Conservation (phyloP, 1,140 invertebrate species). For the Cydia pomonella region DNA sequence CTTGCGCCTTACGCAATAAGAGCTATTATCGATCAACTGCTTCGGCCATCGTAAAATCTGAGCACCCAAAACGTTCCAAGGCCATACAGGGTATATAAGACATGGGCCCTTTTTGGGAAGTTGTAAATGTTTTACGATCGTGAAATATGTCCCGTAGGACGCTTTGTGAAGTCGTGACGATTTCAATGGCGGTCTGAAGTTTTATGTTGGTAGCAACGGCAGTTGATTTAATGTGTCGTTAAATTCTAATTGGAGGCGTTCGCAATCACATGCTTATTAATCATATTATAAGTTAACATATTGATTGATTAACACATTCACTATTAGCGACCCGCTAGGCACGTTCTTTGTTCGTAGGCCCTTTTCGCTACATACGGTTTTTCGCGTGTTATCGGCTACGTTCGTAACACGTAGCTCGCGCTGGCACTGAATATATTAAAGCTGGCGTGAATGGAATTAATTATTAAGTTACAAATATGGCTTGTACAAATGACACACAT, state of each 20-base stretch:
- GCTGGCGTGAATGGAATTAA: too few species aligned
- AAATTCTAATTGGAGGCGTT: conserved; percentile 1
- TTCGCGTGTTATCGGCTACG: too few species aligned
- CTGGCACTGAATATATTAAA: too few species aligned
- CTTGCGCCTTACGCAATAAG: neutral
- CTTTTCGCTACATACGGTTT: too few species aligned
- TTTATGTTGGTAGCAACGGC: neutral
- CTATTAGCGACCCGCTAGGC: too few species aligned
- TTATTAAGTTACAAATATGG: too few species aligned
- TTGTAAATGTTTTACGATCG: conserved; percentile 10
- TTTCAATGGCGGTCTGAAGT: conserved; percentile 2
- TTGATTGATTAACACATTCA: neutral
- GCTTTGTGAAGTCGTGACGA: conserved; percentile 17
- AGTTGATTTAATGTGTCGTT: conserved; percentile 22
- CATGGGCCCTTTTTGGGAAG: neutral
- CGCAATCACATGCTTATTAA: conserved; percentile 2
- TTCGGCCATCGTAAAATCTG: conserved; percentile 2
- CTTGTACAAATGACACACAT: too few species aligned
- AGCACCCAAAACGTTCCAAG: neutral
- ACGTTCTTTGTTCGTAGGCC: too few species aligned
- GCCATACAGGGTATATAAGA: neutral
- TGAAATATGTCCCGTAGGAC: conserved; percentile 28
- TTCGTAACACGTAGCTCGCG: too few species aligned
- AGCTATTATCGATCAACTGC: conserved; percentile 18
- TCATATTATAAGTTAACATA: neutral